Base-by-base conservation (phyloP, 2,797 vertebrate genomes). In the Eulemur coronatus region DNA sequence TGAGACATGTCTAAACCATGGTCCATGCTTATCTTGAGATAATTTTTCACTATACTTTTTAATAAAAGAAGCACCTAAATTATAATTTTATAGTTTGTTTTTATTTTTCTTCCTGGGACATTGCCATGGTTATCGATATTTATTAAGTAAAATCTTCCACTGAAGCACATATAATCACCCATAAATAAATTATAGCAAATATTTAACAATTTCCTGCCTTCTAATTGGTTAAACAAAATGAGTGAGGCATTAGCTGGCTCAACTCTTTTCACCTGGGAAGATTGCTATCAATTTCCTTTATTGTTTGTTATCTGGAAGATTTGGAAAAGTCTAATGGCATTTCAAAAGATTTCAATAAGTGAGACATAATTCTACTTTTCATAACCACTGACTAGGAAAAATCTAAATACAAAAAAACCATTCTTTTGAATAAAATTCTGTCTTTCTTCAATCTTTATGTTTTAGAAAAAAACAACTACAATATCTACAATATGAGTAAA, bases 191-290 rank as follows among this genome's bases (percentile, higher is more conserved):
- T 76, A 86, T n/a, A 63, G 26, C 20, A 78, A 95, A 81, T 87
- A 93, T 84, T 85, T 96, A 86, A 96, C 61, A 95, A 89, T 33
- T n/a, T 28, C 15, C 79, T 92, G 22, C 41, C 35, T 95, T 85
- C 18, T 90, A 90, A 95, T 24, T 90, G 65, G 43, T 84, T 88
- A 85, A 95, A 78, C 76, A 75, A 93, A 92, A 88, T 70, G 65
- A 80, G 30, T 57, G 18, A 81, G 28, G 1, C 59, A 33, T 33
- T 57, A 79, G 12, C n/a, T 88, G 38, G 12, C 94, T 89, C 94
- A 87, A 84, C n/a, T 80, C 9, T 30, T 84, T 84, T 48, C 72
- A 70, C 50, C 61, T 81, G 52, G 75, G 33, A 80, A 92, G n/a
- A 78, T 84, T 9, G n/a, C 35, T n/a, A 61, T 91, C 0, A 4